Conservation (phyloP, 2,888 invertebrate genomes). For the Lasius fuliginosus region DNA sequence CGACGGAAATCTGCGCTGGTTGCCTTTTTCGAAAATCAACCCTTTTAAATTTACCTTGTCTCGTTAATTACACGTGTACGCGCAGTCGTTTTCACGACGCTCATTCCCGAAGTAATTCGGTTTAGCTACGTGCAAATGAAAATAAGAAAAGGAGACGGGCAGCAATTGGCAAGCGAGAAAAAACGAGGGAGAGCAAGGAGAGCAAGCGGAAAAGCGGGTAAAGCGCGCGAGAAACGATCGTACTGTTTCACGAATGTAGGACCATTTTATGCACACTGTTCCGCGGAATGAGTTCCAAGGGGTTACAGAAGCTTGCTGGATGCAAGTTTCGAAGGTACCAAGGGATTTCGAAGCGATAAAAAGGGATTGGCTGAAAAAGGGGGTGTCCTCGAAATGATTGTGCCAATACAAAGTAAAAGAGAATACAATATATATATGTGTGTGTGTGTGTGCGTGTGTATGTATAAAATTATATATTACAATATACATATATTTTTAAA, state of each 20-base stretch:
- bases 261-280: constrained; percentile 43
- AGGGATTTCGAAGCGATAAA: constrained; percentile 40
- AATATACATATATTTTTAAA: neutral
- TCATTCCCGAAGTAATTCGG: constrained; percentile 35
- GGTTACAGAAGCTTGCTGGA: constrained; percentile 23
- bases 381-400: neutral
- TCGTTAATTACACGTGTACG: constrained; percentile 29
- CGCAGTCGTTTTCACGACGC: constrained; percentile 23
- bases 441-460: no score
- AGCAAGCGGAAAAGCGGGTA: constrained; percentile 41
- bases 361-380: constrained; percentile 6
- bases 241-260: constrained; percentile 57
- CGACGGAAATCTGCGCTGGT: neutral
- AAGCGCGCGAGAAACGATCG: constrained; percentile 54
- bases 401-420: constrained; percentile 3
- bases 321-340: constrained; percentile 23
- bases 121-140: constrained; percentile 44
- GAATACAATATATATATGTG: neutral
- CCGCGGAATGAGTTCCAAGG: constrained; percentile 24
- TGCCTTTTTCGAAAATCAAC: constrained; percentile 1
- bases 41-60: constrained; percentile 19
- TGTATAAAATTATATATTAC: neutral
- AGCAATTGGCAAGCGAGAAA: constrained; percentile 45
- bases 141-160: constrained; percentile 38
- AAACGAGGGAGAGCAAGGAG: constrained; percentile 34